Percentiles rank a stretch among this genome's conserved stretches.
Evolutionary conservation across 2,888 invertebrate genomes (phyloP).

Genomic region (Crocallis elinguaria): DNA sequence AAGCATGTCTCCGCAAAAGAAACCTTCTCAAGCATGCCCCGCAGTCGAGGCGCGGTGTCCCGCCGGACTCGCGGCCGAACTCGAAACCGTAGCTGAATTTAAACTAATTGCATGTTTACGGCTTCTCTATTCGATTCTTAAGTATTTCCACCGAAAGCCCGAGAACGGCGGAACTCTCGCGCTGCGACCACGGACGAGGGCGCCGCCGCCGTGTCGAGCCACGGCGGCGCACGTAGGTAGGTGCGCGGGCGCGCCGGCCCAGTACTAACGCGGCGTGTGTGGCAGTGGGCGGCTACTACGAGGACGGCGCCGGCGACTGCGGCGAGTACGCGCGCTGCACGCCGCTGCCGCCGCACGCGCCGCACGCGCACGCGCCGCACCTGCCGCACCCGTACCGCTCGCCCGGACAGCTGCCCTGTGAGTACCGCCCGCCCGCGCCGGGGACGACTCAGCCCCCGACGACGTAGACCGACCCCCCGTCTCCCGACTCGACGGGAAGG

Average conservation of each 20-base stretch:
- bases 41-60: constrained; percentile 59
- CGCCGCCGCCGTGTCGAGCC: not conserved
- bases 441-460: too few relatives aligned
- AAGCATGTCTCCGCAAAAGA: constrained; percentile 67
- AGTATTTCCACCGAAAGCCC: not conserved
- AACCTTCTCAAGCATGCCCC: constrained; percentile 71
- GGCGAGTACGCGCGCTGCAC: constrained; percentile 73
- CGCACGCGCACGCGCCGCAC: constrained; percentile 47
- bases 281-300: constrained; percentile 83
- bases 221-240: constrained; percentile 57
- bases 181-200: not conserved
- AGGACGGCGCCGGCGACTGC: constrained; percentile 70
- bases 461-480: not conserved
- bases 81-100: constrained; percentile 48
- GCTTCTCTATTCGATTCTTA: constrained; percentile 54
- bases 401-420: constrained; percentile 71
- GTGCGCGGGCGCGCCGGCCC: constrained; percentile 53
- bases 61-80: constrained; percentile 46
- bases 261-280: constrained; percentile 72
- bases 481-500: not conserved
- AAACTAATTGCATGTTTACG: constrained; percentile 75
- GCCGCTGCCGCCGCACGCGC: constrained; percentile 53
- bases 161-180: not conserved
- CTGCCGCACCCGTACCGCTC: constrained; percentile 45
- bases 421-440: constrained; percentile 50